Evolutionary conservation across 2,888 invertebrate species (phyloP), one percentile per base, ranked within the genome.

Genomic region (Torymus aiolomorphi): DNA sequence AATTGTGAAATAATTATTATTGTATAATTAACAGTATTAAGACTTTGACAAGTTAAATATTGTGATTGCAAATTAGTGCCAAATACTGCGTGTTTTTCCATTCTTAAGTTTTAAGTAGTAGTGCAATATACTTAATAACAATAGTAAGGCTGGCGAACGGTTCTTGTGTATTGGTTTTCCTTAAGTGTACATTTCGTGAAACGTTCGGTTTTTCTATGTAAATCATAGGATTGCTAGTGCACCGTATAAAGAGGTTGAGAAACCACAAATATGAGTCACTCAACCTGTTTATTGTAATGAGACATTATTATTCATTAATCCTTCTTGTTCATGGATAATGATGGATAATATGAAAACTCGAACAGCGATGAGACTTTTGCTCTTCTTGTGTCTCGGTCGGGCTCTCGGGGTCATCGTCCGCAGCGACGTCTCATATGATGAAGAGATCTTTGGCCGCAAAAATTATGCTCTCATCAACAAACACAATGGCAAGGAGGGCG

Each of bases 331-430:
- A 59, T 61, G 61, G 61, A 51, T 16, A 14, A 24, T 49, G 20
- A 24, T 63, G 52, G 10, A 14, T 67, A 76, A 42, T 16, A 10
- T 56, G 52, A 42, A 66, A 16, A 5, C 51, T 62, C 13, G 31
- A 16, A 16, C 69, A 49, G 56, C 61, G n/a, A 80, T 80, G 80
- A 71, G 62, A 31, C 51, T 76, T 12, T 49, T 76, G 2, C n/a
- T 70, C 2, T 20, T 75, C 0, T 13, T 80, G 31, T 74, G 69
- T 52, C 66, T 80, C 12, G 49, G 66, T 20, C 51, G 74, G 3
- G n/a, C 62, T 1, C 74, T 71, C 2, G 63, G n/a, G 8, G 56
- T 76, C 24, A 51, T 76, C 24, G 61, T 52, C n/a, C 16, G 42
- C 1, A 13, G 49, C 51, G 20, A 67, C 4, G 12, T 61, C n/a